Percentiles rank a stretch among this genome's conserved stretches.
Conservation (phyloP, 2,797 vertebrate genomes). For the Dipus sagitta region DNA sequence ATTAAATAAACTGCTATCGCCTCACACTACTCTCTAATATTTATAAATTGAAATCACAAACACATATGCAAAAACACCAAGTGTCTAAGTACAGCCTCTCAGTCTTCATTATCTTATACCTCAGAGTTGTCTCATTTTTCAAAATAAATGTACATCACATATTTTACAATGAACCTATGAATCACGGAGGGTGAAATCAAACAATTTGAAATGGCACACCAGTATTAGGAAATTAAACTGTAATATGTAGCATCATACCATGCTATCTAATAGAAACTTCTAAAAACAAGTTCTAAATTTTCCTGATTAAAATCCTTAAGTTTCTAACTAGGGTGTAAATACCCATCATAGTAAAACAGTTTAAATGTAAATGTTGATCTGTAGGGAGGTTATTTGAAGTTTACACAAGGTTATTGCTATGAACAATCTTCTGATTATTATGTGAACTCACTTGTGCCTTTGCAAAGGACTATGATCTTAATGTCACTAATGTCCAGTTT, state of each 20-base stretch:
- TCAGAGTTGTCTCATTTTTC: slow-evolving; percentile 32
- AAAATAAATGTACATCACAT: background rate
- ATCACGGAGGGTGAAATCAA: background rate
- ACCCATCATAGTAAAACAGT: background rate
- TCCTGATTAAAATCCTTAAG: background rate
- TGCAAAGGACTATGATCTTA: slow-evolving; percentile 11
- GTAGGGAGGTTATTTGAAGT: background rate
- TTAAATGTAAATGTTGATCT: background rate
- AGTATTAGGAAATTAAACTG: background rate
- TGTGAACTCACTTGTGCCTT: background rate
- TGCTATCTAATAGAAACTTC: background rate
- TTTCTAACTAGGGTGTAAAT: background rate
- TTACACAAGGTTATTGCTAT: slow-evolving; percentile 19
- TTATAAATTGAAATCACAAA: background rate
- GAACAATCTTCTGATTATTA: background rate
- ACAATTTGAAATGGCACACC: background rate
- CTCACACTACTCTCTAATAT: background rate
- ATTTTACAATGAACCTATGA: background rate
- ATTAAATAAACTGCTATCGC: background rate
- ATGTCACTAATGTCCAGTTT: background rate
- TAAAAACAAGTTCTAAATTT: background rate
- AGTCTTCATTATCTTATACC: background rate
- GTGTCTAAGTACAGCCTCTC: background rate
- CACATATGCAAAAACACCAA: background rate
- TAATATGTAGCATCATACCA: background rate